These are phyloP conservation scores for Odontomachus brunneus DNA, from an alignment of 1,140 invertebrate species.

Conservation along the genomic window DNA sequence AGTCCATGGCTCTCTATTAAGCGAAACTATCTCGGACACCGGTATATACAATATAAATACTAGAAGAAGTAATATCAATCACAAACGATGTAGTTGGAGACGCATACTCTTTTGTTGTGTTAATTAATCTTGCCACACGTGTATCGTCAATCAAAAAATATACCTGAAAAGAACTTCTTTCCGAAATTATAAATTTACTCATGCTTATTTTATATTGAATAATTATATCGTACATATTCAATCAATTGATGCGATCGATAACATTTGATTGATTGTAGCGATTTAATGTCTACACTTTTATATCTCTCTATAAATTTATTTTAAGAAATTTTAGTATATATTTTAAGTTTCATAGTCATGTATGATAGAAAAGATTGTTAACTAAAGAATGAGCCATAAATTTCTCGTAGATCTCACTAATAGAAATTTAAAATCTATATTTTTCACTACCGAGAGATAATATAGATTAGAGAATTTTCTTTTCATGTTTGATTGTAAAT, in stretches of 20 bases:
- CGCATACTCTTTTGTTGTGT: slow-evolving; percentile 61
- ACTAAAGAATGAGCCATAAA: background rate
- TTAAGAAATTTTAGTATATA: background rate
- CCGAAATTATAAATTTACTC: slow-evolving; percentile 8
- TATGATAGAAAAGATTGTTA: slow-evolving; percentile 1
- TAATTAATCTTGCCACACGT: slow-evolving; percentile 44
- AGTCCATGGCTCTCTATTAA: slow-evolving; percentile 64
- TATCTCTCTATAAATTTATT: slow-evolving; percentile 18
- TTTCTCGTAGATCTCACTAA: background rate
- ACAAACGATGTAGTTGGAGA: slow-evolving; percentile 54
- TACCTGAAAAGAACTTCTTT: background rate
- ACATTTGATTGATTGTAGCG: background rate
- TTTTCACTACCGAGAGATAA: slow-evolving; percentile 9
- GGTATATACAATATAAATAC: slow-evolving; percentile 38
- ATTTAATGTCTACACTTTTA: background rate
- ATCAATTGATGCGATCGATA: slow-evolving; percentile 19
- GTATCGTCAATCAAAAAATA: slow-evolving; percentile 14
- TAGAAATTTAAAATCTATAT: slow-evolving; percentile 15
- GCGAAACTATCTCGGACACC: slow-evolving; percentile 59
- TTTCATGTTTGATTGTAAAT: background rate
- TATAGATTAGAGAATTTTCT: background rate
- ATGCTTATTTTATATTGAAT: background rate
- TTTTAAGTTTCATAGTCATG: background rate
- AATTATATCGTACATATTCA: slow-evolving; percentile 1
- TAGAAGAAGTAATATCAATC: slow-evolving; percentile 30